Percentiles rank a stretch among this genome's conserved stretches.
These are phyloP conservation scores for Coilia nasus DNA, from an alignment of 2,797 vertebrate genomes.

Conservation along the genomic window DNA sequence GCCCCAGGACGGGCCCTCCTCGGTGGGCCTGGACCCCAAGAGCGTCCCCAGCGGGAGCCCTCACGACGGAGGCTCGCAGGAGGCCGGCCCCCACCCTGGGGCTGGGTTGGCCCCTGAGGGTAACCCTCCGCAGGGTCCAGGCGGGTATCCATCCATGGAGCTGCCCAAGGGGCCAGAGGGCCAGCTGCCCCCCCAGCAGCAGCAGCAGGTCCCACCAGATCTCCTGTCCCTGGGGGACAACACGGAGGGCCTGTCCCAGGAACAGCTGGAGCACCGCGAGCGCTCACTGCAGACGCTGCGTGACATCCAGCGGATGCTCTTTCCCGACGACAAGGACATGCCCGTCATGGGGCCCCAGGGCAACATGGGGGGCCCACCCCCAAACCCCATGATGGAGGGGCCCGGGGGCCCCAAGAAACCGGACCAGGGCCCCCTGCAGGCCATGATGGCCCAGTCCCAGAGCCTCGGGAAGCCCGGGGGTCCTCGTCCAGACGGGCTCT, in stretches of 20 bases:
- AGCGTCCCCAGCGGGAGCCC: slow-evolving; percentile 89
- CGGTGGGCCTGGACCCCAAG: slow-evolving; percentile 86
- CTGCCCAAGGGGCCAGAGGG: slow-evolving; percentile 57
- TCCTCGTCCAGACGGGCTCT: slow-evolving; percentile 89
- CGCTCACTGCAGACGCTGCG: slow-evolving; percentile 84
- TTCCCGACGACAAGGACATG: slow-evolving; percentile 90
- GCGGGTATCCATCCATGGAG: slow-evolving; percentile 68
- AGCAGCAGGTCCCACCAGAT: slow-evolving; percentile 84
- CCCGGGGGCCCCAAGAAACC: slow-evolving; percentile 67
- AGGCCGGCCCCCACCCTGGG: slow-evolving; percentile 76
- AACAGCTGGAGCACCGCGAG: slow-evolving; percentile 83
- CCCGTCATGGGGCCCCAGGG: slow-evolving; percentile 66
- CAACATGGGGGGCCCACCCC: slow-evolving; percentile 65
- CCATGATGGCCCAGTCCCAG: slow-evolving; percentile 98
- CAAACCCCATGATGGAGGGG: slow-evolving; percentile 73
- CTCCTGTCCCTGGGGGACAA: slow-evolving; percentile 92
- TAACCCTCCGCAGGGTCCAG: slow-evolving; percentile 58
- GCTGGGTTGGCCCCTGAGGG: slow-evolving; percentile 75
- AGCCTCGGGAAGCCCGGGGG: slow-evolving; percentile 91
- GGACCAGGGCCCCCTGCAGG: slow-evolving; percentile 94
- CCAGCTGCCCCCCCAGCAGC: slow-evolving; percentile 61
- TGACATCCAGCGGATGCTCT: slow-evolving; percentile 98
- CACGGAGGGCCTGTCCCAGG: slow-evolving; percentile 95
- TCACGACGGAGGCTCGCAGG: slow-evolving; percentile 75
- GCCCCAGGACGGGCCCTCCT: slow-evolving; percentile 82